Base-by-base conservation (phyloP, 2,113 vertebrate genomes). In the Thamnaconus septentrionalis region DNA sequence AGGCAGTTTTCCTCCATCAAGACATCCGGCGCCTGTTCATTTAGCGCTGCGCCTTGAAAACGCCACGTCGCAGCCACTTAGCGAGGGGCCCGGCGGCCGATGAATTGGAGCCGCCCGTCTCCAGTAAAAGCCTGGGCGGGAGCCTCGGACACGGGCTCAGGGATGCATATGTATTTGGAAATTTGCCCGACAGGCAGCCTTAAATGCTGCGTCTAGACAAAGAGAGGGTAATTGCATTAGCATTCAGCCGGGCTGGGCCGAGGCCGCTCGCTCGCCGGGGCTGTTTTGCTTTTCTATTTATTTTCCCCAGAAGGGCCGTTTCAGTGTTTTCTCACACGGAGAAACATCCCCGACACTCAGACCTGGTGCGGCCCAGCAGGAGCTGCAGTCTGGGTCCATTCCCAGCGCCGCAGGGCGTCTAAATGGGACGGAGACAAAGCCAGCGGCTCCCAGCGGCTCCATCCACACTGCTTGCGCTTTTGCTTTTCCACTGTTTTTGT, bases 1-100 rank as follows among this genome's bases (percentile, higher is more conserved):
- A 84, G 82, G 80, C 81, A 75, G 70, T 86, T 88, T 79, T 75
- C 62, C 4, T 48, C 71, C 75, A 86, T 88, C 75, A 80, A 82
- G 76, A 66, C 63, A 52, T 10, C 7, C 39, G 43, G 53, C 11
- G 58, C 66, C 57, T 64, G 69, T 81, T 80, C 66, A 75, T 75
- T 82, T 72, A 74, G 61, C 54, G 3, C 3, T 7, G 44, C 2
- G 10, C 70, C 58, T 74, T 64, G 42, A 73, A 66, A 79, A 71
- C 59, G 49, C 61, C 41, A 10, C 8, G 5, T 53, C 73, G 60
- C 49, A 53, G 69, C 69, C 64, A 39, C 74, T 78, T 65, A 71
- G 58, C 3, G 5, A 48, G 5, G 53, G 55, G 58, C 18, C 18
- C 18, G 68, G 41, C 49, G 39, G 56, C 4, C 11, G 71, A 76